Evolutionary conservation across 2,113 vertebrate genomes (phyloP).

Genomic region (Sterrhoptilus dennistouni): DNA sequence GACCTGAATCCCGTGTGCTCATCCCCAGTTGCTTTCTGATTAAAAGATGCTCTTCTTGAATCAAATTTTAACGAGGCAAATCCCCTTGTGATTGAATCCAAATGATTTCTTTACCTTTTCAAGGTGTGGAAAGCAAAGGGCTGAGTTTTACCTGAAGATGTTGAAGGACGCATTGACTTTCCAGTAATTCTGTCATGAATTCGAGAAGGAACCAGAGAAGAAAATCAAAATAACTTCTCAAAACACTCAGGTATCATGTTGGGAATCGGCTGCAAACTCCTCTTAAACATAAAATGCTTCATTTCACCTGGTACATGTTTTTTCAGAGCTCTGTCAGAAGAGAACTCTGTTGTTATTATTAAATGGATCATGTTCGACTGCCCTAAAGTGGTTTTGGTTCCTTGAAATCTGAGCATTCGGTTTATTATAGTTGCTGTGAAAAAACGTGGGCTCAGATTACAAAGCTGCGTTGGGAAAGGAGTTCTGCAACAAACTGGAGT

Average conservation of each 20-base stretch:
- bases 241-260: accelerated
- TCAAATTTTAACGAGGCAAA: neutral
- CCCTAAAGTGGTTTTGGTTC: accelerated
- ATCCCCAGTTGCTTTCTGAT: neutral
- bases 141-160: neutral
- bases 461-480: accelerated
- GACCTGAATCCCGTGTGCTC: too few species aligned
- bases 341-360: neutral
- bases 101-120: neutral
- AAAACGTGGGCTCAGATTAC: accelerated
- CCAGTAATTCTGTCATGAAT: neutral
- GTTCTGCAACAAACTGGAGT: accelerated
- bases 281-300: accelerated
- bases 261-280: neutral
- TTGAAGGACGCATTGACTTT: neutral
- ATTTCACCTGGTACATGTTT: accelerated
- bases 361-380: neutral
- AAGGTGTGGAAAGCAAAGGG: neutral
- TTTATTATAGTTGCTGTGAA: neutral
- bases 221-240: neutral
- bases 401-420: neutral
- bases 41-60: neutral
- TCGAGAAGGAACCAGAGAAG: neutral
- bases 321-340: neutral
- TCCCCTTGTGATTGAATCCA: neutral